These are phyloP conservation scores for Nephotettix cincticeps DNA, from an alignment of 1,140 invertebrate genomes.

Conservation along the genomic window DNA sequence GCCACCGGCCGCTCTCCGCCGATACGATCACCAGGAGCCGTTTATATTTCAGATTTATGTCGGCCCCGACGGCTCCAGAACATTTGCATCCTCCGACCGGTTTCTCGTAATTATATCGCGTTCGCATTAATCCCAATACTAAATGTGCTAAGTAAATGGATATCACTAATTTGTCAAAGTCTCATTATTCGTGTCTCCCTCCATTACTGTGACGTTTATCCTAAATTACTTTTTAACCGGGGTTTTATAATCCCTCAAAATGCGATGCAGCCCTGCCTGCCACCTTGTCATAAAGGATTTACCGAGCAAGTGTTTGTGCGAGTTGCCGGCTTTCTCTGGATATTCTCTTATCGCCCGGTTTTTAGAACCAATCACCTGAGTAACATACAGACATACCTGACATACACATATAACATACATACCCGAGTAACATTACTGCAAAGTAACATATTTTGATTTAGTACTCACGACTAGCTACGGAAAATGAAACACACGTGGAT, in stretches of 20 bases:
- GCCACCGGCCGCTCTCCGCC: not conserved
- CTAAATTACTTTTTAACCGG: conserved; percentile 5
- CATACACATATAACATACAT: not conserved
- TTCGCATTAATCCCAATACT: conserved; percentile 20
- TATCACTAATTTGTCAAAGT: conserved; percentile 19
- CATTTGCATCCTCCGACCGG: conserved; percentile 6
- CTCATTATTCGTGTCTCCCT: not conserved
- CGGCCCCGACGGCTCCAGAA: not conserved
- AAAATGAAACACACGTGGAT: not conserved
- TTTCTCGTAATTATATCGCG: conserved; percentile 10
- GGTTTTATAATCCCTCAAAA: not conserved
- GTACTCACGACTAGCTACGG: not conserved
- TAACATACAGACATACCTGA: not conserved
- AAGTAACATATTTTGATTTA: not conserved
- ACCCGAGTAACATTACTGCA: not conserved
- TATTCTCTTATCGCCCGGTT: not conserved
- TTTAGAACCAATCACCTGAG: not conserved
- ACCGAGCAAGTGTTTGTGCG: not conserved
- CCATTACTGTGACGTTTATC: conserved; percentile 11
- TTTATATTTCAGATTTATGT: conserved; percentile 24
- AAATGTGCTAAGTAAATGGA: conserved; percentile 20
- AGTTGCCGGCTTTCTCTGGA: not conserved
- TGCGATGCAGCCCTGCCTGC: too few species aligned
- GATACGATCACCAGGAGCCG: conserved; percentile 17
- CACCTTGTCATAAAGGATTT: not conserved